Base-by-base conservation (phyloP, 2,797 vertebrate species). In the Pipistrellus pipistrellus region DNA sequence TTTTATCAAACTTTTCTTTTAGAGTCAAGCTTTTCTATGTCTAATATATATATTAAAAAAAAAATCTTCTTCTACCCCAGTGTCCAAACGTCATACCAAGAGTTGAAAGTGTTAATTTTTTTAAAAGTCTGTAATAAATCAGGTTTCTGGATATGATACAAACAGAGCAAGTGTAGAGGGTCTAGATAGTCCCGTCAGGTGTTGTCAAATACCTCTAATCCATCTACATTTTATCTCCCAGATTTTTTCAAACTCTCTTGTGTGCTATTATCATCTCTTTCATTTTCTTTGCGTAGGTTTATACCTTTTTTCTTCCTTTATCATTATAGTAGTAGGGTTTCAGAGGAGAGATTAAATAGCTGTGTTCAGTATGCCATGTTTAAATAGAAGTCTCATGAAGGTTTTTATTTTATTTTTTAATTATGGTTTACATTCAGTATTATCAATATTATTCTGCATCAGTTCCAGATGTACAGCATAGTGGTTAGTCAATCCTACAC, bases 251-350 rank as follows among this genome's bases (percentile, higher is more conserved):
- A 18, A 7, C 18, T 76, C 17, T 35, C 77, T 71, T 38, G 4
- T 53, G 27, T 90, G 38, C 77, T 71, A 0, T 53, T 86, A 12
- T 83, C 59, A 38, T 30, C 13, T 35, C 69, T 95, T 57, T 17
- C 30, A 68, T 80, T n/a, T 75, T 35, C 62, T 85, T 77, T 8
- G 1, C 25, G 38, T 83, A 59, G 88, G 17, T 76, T 76, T 55
- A 69, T 82, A 17, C 38, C 23, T 62, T 82, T 38, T 92, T 84
- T 53, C 68, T 91, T 93, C 35, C 82, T 73, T 64, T 88, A 35
- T n/a, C 71, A n/a, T 48, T 57, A 57, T 57, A 86, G 69, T 66
- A 59, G 53, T 72, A 81, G 80, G n/a, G 46, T 73, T 96, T 96
- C 48, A 86, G 59, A 84, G 81, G 48, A 35, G 1, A 48, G 9